A percentile compares a stretch with the other conserved stretches of the same genome.
phyloP scores from a whole-genome alignment of 1,140 invertebrate genomes.

The Andrena cerasifolii region DNA sequence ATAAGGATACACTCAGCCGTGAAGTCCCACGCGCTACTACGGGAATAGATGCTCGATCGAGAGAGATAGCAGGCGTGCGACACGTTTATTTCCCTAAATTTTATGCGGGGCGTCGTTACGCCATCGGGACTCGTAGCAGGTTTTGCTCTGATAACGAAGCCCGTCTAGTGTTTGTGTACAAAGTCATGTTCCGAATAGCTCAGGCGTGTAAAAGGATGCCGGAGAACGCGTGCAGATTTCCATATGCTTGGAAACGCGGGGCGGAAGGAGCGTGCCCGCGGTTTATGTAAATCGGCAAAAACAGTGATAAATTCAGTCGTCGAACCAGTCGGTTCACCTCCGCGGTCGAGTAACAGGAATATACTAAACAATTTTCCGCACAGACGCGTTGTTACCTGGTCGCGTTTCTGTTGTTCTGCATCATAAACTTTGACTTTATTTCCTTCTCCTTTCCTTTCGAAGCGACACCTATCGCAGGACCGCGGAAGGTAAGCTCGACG shows the following conservation, averaged over 20 bases:
- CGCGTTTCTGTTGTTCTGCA: background rate
- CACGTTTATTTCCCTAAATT: background rate
- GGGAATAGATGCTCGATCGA: background rate
- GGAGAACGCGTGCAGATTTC: background rate
- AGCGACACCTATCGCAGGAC: background rate
- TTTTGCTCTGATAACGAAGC: slow-evolving; percentile 54
- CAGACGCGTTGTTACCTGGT: slow-evolving; percentile 3
- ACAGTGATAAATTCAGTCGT: slow-evolving; percentile 26
- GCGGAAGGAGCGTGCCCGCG: background rate
- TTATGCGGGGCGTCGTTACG: slow-evolving; percentile 14
- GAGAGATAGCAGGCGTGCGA: no score
- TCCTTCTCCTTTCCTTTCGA: background rate
- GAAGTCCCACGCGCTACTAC: background rate
- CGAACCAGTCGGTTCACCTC: slow-evolving; percentile 38
- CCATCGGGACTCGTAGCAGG: slow-evolving; percentile 26
- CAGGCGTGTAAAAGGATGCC: background rate
- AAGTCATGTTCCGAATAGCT: slow-evolving; percentile 12
- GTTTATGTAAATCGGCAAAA: slow-evolving; percentile 28
- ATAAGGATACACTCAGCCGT: no score
- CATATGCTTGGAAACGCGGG: background rate
- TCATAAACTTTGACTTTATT: background rate
- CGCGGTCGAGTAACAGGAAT: background rate
- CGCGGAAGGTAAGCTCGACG: background rate
- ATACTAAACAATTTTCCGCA: slow-evolving; percentile 32
- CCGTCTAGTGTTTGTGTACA: slow-evolving; percentile 43